phyloP scores from a whole-genome alignment of 1,140 invertebrate species.

The Chionoecetes opilio region DNA sequence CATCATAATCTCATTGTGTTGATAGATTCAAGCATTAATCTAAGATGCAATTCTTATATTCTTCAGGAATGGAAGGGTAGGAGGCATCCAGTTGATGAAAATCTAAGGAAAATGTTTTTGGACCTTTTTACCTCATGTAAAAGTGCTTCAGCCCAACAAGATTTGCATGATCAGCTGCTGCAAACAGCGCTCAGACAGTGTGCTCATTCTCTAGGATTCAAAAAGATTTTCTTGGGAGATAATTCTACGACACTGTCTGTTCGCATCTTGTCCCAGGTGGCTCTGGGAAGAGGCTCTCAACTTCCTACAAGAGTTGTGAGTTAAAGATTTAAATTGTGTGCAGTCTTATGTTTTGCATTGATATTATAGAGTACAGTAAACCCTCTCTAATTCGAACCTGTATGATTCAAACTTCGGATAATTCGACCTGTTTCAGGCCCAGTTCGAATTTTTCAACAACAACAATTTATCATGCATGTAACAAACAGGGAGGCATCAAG shows the following conservation, averaged over 20 bases:
- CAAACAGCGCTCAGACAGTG: conserved; percentile 43
- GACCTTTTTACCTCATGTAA: conserved; percentile 57
- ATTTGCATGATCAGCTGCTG: conserved; percentile 59
- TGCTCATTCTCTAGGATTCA: conserved; percentile 54
- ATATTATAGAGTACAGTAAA: too few relatives aligned
- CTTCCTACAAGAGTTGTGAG: conserved; percentile 61
- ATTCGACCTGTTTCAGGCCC: too few relatives aligned
- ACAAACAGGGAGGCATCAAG: too few relatives aligned
- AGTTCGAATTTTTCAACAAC: too few relatives aligned
- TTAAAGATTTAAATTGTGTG: neutral
- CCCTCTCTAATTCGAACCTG: too few relatives aligned
- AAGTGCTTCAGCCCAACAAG: conserved; percentile 51
- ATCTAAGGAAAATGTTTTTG: neutral
- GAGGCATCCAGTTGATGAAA: neutral
- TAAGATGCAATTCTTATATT: neutral
- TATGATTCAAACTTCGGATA: too few relatives aligned
- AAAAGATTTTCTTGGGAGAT: conserved; percentile 52
- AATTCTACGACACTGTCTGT: conserved; percentile 55
- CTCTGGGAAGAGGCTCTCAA: conserved; percentile 67
- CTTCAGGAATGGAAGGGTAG: conserved; percentile 56
- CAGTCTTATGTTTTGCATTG: too few relatives aligned
- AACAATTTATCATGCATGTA: too few relatives aligned
- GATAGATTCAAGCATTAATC: neutral
- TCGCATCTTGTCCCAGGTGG: conserved; percentile 50
- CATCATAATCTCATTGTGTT: neutral